phyloP scores from a whole-genome alignment of 2,888 invertebrate species.

The Clusia tigrina region DNA sequence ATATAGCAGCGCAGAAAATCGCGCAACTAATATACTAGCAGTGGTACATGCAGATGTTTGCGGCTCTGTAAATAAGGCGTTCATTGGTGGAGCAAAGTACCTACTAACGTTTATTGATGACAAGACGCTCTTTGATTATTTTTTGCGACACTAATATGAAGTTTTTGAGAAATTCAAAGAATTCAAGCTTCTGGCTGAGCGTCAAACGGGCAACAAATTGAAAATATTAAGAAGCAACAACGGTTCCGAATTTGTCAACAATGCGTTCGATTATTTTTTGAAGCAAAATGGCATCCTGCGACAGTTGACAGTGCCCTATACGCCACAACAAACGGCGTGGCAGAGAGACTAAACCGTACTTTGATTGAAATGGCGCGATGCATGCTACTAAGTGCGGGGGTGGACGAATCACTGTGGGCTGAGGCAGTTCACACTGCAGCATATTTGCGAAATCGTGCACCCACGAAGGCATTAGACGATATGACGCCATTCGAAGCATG shows the following conservation, averaged over 20 bases:
- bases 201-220: conserved; percentile 24
- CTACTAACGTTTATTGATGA: conserved; percentile 36
- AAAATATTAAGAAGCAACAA: conserved; percentile 31
- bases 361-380: conserved; percentile 36
- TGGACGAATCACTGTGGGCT: conserved; percentile 41
- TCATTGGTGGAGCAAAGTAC: conserved; percentile 32
- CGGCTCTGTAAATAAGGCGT: conserved; percentile 33
- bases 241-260: conserved; percentile 28
- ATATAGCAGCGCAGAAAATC: conserved; percentile 14
- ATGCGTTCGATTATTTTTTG: conserved; percentile 27
- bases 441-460: conserved; percentile 29
- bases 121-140: conserved; percentile 30
- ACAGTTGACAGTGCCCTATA: conserved; percentile 29
- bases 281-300: conserved; percentile 29
- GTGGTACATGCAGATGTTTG: conserved; percentile 34
- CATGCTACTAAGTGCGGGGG: conserved; percentile 39
- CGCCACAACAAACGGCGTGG: conserved; percentile 36
- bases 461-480: conserved; percentile 19
- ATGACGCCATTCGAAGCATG: conserved; percentile 22
- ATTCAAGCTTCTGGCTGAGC: conserved; percentile 26
- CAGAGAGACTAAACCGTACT: conserved; percentile 27
- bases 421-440: conserved; percentile 34
- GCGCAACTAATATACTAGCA: conserved; percentile 24
- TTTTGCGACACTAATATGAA: conserved; percentile 33
- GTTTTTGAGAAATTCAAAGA: conserved; percentile 27